Evolutionary conservation across 2,797 vertebrate genomes (phyloP), one percentile per base, ranked within the genome.

Genomic region (Notolabrus celidotus): DNA sequence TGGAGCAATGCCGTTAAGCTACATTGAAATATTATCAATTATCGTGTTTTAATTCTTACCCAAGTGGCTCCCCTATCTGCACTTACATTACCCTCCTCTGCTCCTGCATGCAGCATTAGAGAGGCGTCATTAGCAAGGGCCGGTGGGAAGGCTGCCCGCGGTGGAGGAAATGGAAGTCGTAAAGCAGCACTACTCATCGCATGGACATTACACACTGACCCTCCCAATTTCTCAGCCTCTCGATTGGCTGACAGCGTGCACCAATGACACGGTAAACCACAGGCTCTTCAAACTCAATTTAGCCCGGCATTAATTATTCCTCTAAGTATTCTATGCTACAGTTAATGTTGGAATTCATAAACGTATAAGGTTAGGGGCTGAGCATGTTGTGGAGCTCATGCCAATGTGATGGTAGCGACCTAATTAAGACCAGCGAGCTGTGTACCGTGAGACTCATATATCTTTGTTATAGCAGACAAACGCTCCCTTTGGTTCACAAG

Each of bases 221-320:
- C 88, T 86, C 88, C 88, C 91, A 79, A 87, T 89, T 88, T 84
- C 77, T 91, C 88, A 89, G 90, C 67, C 71, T 29, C 79, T 80
- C 87, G 85, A 88, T 73, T 77, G 89, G 86, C 89, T 87, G 89
- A 92, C 90, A 86, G 77, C 57, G 77, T 85, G 86, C 85, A 81
- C 79, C 89, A 90, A 80, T 89, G 91, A 91, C 89, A 92, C 67
- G 20, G 82, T 81, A 89, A 93, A 89, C 90, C 90, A 86, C 88
- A 62, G 74, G 89, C 87, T 89, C 86, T 92, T 93, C 91, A 92
- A 87, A 92, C 90, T 91, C 91, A 90, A 92, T 94, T 92, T 93
- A 89, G 67, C 46, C 72, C 71, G 0, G 83, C 86, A 93, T 93
- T 92, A 94, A 93, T 93, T 93, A 92, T 91, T 93, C 84, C 91